Evolutionary conservation across 1,140 invertebrate genomes (phyloP), one percentile per base, ranked within the genome.

Genomic region (Drosophila mauritiana): DNA sequence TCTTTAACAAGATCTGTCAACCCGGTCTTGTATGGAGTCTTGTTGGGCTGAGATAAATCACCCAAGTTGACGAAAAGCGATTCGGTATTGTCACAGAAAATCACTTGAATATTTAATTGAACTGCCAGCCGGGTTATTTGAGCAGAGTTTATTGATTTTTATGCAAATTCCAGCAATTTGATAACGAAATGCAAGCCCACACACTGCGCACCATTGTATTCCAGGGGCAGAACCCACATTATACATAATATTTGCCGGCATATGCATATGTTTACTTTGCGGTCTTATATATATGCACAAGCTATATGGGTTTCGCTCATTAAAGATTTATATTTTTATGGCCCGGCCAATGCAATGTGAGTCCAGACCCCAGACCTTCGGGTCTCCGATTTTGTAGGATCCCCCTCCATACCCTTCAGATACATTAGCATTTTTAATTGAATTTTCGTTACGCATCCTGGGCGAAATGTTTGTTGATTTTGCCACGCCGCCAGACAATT

Each of bases 351-450:
- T 74, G 82, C 82, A 73, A 69, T 77, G 42, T 61, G 58, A 61
- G 61, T 36, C 36, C 31, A n/a, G 46, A 43, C 25, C 15, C 13
- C 57, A 56, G 39, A 34, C 34, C 54, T 57, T 63, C n/a, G 13
- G 39, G 4, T 37, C 15, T 27, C 7, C 25, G 31, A 25, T 40
- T 58, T 48, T n/a, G 39, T 63, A 43, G 45, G 48, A 74, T 1
- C 51, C 53, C 65, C 12, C 3, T 3, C 5, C 64, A 22, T 22
- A 2, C 20, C 39, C 31, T 46, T 48, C 22, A 7, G 15, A 51
- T 48, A 62, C 52, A 86, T 86, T 86, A 76, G 72, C 79, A 83
- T 83, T 86, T 76, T 79, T 73, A 88, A 86, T 89, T 88, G 67
- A 86, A 73, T 83, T 68, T 69, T 76, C 63, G 78, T 56, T 55